These are phyloP conservation scores for Erpobdella octoculata DNA, from an alignment of 2,888 invertebrate species.

Conservation along the genomic window DNA sequence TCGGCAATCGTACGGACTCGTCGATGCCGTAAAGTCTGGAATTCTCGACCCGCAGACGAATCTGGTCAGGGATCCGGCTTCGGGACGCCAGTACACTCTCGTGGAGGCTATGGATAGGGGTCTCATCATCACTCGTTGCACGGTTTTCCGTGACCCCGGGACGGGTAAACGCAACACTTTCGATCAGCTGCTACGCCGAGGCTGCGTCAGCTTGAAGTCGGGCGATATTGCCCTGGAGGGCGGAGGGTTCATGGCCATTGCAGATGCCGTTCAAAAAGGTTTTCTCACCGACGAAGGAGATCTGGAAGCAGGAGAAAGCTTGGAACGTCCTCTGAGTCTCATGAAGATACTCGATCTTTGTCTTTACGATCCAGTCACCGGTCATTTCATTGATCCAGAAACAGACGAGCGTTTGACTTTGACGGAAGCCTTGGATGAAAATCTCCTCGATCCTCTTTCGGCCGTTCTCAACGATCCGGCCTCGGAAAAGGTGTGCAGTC, in stretches of 20 bases:
- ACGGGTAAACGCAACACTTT: conserved; percentile 60
- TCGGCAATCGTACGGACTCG: conserved; percentile 24
- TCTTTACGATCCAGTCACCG: conserved; percentile 66
- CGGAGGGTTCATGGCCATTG: conserved; percentile 36
- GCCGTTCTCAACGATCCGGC: conserved; percentile 39
- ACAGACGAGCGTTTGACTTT: conserved; percentile 69
- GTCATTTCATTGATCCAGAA: conserved; percentile 68
- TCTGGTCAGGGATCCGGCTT: conserved; percentile 49
- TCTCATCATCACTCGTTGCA: conserved; percentile 31
- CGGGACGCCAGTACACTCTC: conserved; percentile 31
- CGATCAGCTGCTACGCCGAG: conserved; percentile 68
- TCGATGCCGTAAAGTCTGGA: conserved; percentile 63
- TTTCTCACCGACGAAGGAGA: conserved; percentile 28
- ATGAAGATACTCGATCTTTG: conserved; percentile 63
- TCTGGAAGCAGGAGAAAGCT: background rate
- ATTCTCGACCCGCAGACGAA: conserved; percentile 62
- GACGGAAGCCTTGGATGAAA: conserved; percentile 36
- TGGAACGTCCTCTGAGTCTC: conserved; percentile 34
- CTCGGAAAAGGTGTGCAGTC: conserved; percentile 36
- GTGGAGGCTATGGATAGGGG: conserved; percentile 60
- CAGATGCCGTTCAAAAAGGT: conserved; percentile 34
- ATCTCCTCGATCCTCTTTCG: conserved; percentile 35
- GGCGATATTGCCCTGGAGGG: conserved; percentile 61
- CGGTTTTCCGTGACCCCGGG: conserved; percentile 35
- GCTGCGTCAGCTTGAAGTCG: conserved; percentile 68